Conservation (phyloP, 2,113 vertebrate species). For the Notarius lentiginosus region DNA sequence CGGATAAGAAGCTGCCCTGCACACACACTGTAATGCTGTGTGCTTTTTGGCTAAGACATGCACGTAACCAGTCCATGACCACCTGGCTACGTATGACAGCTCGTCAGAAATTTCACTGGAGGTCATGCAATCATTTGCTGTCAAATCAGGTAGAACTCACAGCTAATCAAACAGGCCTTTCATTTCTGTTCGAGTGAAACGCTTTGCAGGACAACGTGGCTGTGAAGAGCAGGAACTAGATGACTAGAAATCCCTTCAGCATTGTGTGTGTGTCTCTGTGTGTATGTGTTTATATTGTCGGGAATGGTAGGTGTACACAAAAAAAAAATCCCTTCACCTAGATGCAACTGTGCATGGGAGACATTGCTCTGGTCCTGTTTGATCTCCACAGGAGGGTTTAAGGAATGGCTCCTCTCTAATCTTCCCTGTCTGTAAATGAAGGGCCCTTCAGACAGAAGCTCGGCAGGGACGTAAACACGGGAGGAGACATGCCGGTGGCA, state of each 20-base stretch:
- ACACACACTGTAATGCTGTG: neutral
- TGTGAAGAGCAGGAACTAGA: constrained; percentile 8
- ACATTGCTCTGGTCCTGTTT: constrained; percentile 38
- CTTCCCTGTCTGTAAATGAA: constrained; percentile 52
- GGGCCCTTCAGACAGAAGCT: constrained; percentile 48
- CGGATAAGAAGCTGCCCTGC: constrained; percentile 5
- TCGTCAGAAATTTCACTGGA: constrained; percentile 27
- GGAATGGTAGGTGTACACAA: neutral
- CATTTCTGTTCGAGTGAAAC: neutral
- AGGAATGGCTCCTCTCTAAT: constrained; percentile 53
- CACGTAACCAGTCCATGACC: neutral
- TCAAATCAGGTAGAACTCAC: constrained; percentile 32
- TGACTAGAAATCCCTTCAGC: neutral
- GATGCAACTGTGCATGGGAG: constrained; percentile 31
- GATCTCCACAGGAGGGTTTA: constrained; percentile 55
- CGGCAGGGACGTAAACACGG: constrained; percentile 40
- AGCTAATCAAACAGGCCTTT: constrained; percentile 38
- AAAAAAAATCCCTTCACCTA: constrained; percentile 22
- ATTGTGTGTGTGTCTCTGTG: constrained; percentile 3
- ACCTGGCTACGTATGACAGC: constrained; percentile 13
- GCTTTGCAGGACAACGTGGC: neutral
- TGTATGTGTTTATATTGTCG: neutral
- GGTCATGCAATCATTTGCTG: constrained; percentile 23
- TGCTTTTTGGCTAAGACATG: constrained; percentile 7
- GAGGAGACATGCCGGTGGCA: constrained; percentile 38